These are phyloP conservation scores for Thermophis baileyi DNA, from an alignment of 2,113 vertebrate genomes.

Conservation along the genomic window DNA sequence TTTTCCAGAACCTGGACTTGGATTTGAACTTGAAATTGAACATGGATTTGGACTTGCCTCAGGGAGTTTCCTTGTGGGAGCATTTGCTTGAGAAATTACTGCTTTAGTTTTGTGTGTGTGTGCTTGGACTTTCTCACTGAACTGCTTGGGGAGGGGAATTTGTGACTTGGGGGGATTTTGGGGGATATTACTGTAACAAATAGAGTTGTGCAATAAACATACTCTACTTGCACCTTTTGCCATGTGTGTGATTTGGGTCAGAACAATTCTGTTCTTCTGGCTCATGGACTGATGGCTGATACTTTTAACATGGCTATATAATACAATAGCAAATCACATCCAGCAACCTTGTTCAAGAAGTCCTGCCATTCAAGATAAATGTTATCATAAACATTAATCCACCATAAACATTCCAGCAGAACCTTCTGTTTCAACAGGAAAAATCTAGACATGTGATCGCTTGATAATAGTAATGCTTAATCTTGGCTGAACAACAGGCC, in stretches of 20 bases:
- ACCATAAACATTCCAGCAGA: slow-evolving; percentile 63
- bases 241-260: neutral
- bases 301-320: neutral
- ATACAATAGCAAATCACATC: slow-evolving; percentile 64
- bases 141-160: neutral
- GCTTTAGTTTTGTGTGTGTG: too few species aligned
- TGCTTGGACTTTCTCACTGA: neutral
- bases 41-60: too few species aligned
- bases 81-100: too few species aligned
- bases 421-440: neutral
- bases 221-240: neutral
- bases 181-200: neutral
- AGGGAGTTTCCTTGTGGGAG: too few species aligned
- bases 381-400: slow-evolving; percentile 69
- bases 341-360: slow-evolving; percentile 65
- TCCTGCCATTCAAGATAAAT: slow-evolving; percentile 64
- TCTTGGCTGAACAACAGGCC: neutral
- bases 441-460: neutral
- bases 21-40: too few species aligned
- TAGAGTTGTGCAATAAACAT: neutral
- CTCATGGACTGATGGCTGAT: neutral
- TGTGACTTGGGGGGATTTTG: neutral
- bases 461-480: neutral
- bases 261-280: neutral
- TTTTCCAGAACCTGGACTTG: too few species aligned